Conservation (phyloP, 1,140 invertebrate genomes). For the Megalopta genalis region DNA sequence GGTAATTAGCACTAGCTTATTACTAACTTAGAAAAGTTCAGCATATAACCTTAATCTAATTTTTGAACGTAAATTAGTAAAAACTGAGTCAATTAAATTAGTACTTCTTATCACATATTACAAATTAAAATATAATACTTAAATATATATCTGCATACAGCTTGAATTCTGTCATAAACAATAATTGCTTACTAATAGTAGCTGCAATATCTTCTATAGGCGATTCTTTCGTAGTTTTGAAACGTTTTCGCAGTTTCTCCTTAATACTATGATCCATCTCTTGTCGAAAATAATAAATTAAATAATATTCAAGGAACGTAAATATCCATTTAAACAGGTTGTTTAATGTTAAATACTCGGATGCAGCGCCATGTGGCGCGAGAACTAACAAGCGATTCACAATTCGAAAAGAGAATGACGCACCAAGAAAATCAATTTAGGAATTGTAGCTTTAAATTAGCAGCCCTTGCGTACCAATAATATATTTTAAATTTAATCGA, state of each 20-base stretch:
- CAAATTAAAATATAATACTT: neutral
- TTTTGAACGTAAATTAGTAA: neutral
- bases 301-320: neutral
- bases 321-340: no score
- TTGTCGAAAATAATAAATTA: neutral
- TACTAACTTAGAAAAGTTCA: neutral
- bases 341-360: neutral
- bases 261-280: neutral
- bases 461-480: neutral
- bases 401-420: no score
- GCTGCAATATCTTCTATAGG: constrained; percentile 41
- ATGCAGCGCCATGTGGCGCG: neutral
- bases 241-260: constrained; percentile 39
- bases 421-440: neutral
- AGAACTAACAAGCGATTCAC: neutral
- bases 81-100: neutral
- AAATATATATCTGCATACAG: neutral
- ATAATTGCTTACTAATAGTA: constrained; percentile 48
- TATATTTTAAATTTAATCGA: no score
- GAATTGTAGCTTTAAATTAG: neutral
- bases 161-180: neutral
- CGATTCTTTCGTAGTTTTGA: constrained; percentile 35
- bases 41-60: constrained; percentile 17
- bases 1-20: neutral
- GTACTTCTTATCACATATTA: no score